A percentile compares a stretch with the other conserved stretches of the same genome.
These are phyloP conservation scores for Samia ricini DNA, from an alignment of 1,140 invertebrate species.

Conservation along the genomic window DNA sequence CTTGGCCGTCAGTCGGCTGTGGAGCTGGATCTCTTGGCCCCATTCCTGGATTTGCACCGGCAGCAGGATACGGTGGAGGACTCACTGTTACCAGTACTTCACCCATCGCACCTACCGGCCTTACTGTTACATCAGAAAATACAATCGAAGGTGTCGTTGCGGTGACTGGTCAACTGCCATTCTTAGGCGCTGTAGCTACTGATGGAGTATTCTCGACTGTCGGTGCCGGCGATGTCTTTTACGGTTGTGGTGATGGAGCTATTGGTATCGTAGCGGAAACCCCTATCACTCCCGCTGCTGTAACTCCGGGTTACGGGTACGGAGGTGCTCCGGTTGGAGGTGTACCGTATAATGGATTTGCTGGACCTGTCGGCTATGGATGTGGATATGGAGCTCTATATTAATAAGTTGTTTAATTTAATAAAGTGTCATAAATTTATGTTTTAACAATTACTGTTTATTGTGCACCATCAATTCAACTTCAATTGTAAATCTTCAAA, in stretches of 20 bases:
- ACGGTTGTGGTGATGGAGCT: not conserved
- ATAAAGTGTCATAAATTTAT: too few relatives aligned
- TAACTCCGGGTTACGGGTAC: slow-evolving; percentile 29
- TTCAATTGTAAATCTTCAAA: too few relatives aligned
- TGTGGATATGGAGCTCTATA: not conserved
- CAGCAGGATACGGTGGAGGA: slow-evolving; percentile 20
- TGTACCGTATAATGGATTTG: not conserved
- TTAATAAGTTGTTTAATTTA: not conserved
- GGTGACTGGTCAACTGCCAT: slow-evolving; percentile 26
- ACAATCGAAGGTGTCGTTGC: slow-evolving; percentile 2
- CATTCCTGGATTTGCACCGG: not conserved
- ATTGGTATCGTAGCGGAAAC: slow-evolving; percentile 9
- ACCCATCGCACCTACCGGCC: slow-evolving; percentile 30
- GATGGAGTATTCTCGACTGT: slow-evolving; percentile 33
- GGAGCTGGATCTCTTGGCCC: not conserved
- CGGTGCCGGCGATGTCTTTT: not conserved
- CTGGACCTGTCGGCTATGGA: slow-evolving; percentile 4
- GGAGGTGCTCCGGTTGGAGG: slow-evolving; percentile 18
- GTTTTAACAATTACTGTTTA: too few relatives aligned
- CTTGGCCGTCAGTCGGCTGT: not conserved
- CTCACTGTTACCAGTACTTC: slow-evolving; percentile 26
- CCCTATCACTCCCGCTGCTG: slow-evolving; percentile 23
- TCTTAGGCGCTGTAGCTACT: slow-evolving; percentile 25
- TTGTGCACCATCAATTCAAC: too few relatives aligned
- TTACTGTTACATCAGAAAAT: slow-evolving; percentile 37